Evolutionary conservation across 2,888 invertebrate genomes (phyloP).

Genomic region (Ophonus ardosiacus): DNA sequence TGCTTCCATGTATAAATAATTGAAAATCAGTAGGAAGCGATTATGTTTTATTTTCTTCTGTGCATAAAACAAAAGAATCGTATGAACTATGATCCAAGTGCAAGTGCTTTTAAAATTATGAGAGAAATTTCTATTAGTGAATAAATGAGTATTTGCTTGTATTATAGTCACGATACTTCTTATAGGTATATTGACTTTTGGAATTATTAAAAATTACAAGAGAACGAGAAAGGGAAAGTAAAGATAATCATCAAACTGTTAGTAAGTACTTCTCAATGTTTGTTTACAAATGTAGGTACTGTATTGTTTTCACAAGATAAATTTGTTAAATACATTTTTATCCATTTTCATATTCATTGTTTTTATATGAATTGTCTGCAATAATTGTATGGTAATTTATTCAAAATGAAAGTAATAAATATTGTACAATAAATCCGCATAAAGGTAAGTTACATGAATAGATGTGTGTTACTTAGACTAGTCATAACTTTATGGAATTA

Average conservation of each 20-base stretch:
- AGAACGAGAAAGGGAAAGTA: background rate
- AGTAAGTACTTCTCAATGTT: background rate
- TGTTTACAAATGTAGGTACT: background rate
- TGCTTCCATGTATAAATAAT: background rate
- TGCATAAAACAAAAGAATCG: background rate
- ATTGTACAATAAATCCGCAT: no score
- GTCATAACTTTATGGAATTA: no score
- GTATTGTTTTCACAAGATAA: no score
- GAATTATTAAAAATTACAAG: background rate
- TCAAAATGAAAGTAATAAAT: no score
- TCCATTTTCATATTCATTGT: no score
- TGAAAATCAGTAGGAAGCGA: background rate
- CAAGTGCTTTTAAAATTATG: background rate
- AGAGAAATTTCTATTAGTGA: background rate
- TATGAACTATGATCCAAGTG: background rate
- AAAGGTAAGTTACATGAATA: no score
- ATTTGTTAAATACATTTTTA: no score
- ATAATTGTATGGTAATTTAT: no score
- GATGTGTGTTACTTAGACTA: no score
- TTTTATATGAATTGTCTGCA: no score
- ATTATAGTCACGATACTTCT: background rate
- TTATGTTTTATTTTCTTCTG: background rate
- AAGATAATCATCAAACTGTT: background rate
- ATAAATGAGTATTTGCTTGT: background rate
- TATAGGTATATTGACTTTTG: background rate